A percentile compares a stretch with the other conserved stretches of the same genome.
Evolutionary conservation across 2,888 invertebrate genomes (phyloP).

Genomic region (Sicus ferrugineus): DNA sequence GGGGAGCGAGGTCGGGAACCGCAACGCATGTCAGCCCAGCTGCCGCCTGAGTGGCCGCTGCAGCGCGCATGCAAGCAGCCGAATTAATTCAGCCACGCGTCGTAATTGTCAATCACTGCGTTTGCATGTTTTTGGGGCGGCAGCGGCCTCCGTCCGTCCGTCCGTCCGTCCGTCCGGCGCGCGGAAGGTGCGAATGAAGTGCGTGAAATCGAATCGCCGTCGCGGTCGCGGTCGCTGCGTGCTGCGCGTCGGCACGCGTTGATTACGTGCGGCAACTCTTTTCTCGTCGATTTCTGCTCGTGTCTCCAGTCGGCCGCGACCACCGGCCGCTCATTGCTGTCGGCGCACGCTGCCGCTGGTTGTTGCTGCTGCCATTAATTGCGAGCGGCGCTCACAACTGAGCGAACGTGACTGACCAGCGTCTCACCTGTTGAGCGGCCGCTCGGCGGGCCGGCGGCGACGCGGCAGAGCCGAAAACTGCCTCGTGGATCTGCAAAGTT

Average conservation of each 20-base stretch:
- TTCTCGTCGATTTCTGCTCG: neutral
- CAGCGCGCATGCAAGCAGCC: neutral
- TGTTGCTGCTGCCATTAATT: slow-evolving; percentile 23
- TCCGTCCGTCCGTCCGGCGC: neutral
- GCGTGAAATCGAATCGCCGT: slow-evolving; percentile 2
- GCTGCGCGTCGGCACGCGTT: slow-evolving; percentile 10
- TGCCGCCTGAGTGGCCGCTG: neutral
- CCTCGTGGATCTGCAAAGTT: neutral
- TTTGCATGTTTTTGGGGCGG: neutral
- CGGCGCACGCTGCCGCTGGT: neutral
- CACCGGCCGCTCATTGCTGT: neutral
- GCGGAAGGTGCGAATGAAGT: slow-evolving; percentile 13
- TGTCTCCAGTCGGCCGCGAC: neutral
- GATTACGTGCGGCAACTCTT: neutral
- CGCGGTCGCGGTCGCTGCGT: slow-evolving; percentile 8
- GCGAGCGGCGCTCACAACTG: slow-evolving; percentile 24
- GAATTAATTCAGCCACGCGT: too few species aligned
- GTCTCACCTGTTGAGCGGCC: neutral
- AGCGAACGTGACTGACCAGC: slow-evolving; percentile 21
- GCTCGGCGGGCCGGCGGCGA: neutral
- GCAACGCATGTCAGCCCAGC: slow-evolving; percentile 11
- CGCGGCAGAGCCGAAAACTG: neutral
- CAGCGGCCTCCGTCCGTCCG: neutral
- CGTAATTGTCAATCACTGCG: neutral
- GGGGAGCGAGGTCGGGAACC: neutral